These are phyloP conservation scores for Tetragonula carbonaria DNA, from an alignment of 2,888 invertebrate species.

Conservation along the genomic window DNA sequence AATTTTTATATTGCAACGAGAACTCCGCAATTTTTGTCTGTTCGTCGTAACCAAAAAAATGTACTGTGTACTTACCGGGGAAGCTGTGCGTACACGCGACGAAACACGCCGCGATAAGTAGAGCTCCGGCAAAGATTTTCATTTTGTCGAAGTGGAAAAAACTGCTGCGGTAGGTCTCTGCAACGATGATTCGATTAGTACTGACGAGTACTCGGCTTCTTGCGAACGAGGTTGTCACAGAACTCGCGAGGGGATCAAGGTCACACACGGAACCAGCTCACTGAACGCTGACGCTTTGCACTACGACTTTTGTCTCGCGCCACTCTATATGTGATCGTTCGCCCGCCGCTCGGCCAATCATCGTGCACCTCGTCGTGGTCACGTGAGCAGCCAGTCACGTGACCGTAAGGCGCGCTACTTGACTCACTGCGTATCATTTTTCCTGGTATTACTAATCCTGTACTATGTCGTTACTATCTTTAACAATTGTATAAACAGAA, in stretches of 20 bases:
- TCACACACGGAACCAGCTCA: slow-evolving; percentile 74
- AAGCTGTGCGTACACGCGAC: slow-evolving; percentile 74
- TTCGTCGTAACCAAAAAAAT: neutral
- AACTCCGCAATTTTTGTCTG: neutral
- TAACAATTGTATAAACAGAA: neutral
- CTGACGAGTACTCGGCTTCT: slow-evolving; percentile 53
- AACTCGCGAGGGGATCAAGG: slow-evolving; percentile 72
- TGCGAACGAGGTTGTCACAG: slow-evolving; percentile 60
- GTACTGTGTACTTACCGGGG: slow-evolving; percentile 76
- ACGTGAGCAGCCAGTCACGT: slow-evolving; percentile 51
- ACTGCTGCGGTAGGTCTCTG: slow-evolving; percentile 10
- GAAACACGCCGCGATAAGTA: slow-evolving; percentile 73
- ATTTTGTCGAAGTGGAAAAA: slow-evolving; percentile 31
- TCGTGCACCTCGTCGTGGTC: slow-evolving; percentile 17
- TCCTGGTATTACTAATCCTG: slow-evolving; percentile 35
- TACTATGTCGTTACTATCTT: neutral
- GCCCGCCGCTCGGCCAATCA: slow-evolving; percentile 59
- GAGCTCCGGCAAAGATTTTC: slow-evolving; percentile 66
- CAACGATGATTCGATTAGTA: slow-evolving; percentile 66
- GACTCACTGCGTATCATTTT: slow-evolving; percentile 46
- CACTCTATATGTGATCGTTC: slow-evolving; percentile 65
- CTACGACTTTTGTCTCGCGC: slow-evolving; percentile 63
- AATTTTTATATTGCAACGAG: neutral
- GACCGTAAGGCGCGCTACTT: slow-evolving; percentile 62
- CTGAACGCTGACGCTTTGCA: slow-evolving; percentile 72